These are phyloP conservation scores for Oenanthe melanoleuca DNA, from an alignment of 2,113 vertebrate genomes.

Conservation along the genomic window DNA sequence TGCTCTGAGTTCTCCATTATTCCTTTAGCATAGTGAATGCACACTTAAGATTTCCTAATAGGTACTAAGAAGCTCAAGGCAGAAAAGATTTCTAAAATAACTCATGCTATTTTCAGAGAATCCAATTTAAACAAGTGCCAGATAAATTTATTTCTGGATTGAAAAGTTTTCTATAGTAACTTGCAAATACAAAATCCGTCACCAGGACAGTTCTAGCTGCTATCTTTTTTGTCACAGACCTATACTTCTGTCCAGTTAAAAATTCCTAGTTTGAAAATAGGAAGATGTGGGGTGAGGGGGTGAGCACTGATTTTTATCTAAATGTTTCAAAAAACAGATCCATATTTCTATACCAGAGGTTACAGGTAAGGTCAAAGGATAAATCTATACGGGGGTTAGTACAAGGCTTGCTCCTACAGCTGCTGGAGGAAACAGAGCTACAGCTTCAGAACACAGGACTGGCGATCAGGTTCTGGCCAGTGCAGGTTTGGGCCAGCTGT, in stretches of 20 bases:
- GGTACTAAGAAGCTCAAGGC: constrained; percentile 38
- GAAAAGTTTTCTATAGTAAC: constrained; percentile 43
- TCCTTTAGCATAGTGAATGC: constrained; percentile 17
- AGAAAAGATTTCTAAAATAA: constrained; percentile 51
- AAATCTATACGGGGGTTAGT: background rate
- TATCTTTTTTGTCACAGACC: background rate
- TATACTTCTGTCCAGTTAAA: background rate
- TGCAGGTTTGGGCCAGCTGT: background rate
- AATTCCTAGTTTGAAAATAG: background rate
- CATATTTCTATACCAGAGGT: background rate
- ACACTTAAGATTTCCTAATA: constrained; percentile 51
- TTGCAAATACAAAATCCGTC: constrained; percentile 22
- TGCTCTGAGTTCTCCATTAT: constrained; percentile 33
- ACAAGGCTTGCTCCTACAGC: background rate
- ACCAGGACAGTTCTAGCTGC: background rate
- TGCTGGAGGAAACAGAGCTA: background rate
- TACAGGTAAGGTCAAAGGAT: background rate
- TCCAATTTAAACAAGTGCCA: constrained; percentile 56
- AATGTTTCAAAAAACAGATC: background rate
- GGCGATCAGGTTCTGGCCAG: background rate
- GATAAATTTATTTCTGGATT: constrained; percentile 47
- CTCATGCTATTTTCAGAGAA: constrained; percentile 56
- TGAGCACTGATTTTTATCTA: background rate
- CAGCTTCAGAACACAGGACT: background rate
- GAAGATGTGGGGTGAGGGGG: background rate